Evolutionary conservation across 64 coral and sea anemone genomes (phyloP).

Genomic region (Stichodactyla mertensii): DNA sequence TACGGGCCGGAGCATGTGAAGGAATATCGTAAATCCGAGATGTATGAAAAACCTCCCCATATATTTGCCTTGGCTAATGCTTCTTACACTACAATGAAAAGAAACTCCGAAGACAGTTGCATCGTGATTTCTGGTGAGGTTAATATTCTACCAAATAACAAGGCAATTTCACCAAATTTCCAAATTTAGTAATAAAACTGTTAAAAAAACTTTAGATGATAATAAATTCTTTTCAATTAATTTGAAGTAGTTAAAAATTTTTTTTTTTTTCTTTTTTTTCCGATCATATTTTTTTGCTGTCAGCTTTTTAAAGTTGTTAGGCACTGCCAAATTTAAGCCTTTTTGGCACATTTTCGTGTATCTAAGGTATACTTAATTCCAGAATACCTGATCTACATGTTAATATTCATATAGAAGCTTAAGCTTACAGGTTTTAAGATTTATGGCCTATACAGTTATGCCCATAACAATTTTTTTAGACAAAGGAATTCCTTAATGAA

Average conservation of each 20-base stretch:
- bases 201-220: background rate
- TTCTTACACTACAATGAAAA: slow-evolving; percentile 94
- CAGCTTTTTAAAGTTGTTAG: too few relatives aligned
- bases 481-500: background rate
- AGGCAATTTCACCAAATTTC: background rate
- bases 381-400: background rate
- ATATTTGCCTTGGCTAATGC: slow-evolving; percentile 96
- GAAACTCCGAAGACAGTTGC: slow-evolving; percentile 85
- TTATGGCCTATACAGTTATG: background rate
- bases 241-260: background rate
- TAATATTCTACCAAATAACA: background rate
- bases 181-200: background rate
- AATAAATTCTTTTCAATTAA: background rate
- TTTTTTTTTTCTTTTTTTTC: too few relatives aligned
- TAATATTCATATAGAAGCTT: background rate
- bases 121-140: slow-evolving; percentile 93
- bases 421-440: background rate
- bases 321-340: background rate
- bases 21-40: slow-evolving; percentile 85
- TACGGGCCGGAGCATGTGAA: slow-evolving; percentile 74
- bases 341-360: background rate
- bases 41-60: slow-evolving; percentile 97
- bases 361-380: background rate
- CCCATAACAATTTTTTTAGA: background rate
- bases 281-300: too few relatives aligned